A percentile compares a stretch with the other conserved stretches of the same genome.
These are phyloP conservation scores for Subacronicta megacephala DNA, from an alignment of 2,888 invertebrate genomes.

Conservation along the genomic window DNA sequence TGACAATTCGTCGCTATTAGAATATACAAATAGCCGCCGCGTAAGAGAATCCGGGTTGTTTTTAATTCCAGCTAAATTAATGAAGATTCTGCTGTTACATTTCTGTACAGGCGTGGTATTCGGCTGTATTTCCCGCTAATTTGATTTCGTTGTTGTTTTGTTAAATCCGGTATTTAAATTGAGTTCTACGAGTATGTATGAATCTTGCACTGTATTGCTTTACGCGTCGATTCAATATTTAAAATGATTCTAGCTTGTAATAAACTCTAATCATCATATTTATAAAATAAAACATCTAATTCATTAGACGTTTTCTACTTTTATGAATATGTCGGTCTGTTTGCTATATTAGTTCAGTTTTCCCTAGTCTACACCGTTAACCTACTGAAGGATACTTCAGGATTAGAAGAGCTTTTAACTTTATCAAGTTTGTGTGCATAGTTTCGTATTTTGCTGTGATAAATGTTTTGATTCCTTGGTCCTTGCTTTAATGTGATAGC, in stretches of 20 bases:
- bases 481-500: not conserved
- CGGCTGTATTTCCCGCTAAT: slow-evolving; percentile 49
- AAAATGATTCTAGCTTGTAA: not conserved
- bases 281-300: too few species aligned
- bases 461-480: slow-evolving; percentile 26
- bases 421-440: slow-evolving; percentile 35
- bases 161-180: slow-evolving; percentile 22
- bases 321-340: too few species aligned
- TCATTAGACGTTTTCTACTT: too few species aligned
- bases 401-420: slow-evolving; percentile 50
- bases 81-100: slow-evolving; percentile 76
- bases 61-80: slow-evolving; percentile 82
- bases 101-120: slow-evolving; percentile 62
- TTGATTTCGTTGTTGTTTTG: slow-evolving; percentile 54
- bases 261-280: too few species aligned
- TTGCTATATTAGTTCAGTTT: not conserved
- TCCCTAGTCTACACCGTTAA: slow-evolving; percentile 5
- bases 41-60: slow-evolving; percentile 72
- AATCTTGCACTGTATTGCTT: slow-evolving; percentile 15
- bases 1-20: slow-evolving; percentile 78
- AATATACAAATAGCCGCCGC: slow-evolving; percentile 76
- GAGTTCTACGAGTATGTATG: slow-evolving; percentile 15
- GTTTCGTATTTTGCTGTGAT: slow-evolving; percentile 39
- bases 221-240: slow-evolving; percentile 1
- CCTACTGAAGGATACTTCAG: slow-evolving; percentile 28